phyloP scores from a whole-genome alignment of 92 coral and sea anemone species.

The Zoanthus sansibaricus region DNA sequence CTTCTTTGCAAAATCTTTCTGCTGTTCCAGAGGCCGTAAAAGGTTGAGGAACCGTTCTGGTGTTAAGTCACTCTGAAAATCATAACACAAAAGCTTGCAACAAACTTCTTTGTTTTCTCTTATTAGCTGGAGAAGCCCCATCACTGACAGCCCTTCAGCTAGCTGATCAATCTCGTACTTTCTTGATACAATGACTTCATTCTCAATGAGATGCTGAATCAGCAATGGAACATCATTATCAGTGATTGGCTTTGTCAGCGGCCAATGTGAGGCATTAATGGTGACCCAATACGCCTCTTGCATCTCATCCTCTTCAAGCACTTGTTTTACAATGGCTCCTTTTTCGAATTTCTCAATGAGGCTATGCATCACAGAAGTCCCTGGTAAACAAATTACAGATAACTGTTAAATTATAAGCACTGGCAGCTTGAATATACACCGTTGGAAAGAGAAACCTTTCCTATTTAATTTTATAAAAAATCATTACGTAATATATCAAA shows the following conservation, averaged over 20 bases:
- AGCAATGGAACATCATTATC: slow-evolving; percentile 54
- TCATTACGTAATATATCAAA: no score
- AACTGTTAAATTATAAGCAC: background rate
- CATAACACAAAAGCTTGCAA: slow-evolving; percentile 54
- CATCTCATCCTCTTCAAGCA: slow-evolving; percentile 48
- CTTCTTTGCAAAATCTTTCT: slow-evolving; percentile 55
- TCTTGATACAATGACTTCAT: slow-evolving; percentile 63
- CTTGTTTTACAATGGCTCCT: slow-evolving; percentile 21
- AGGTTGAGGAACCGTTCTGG: slow-evolving; percentile 43
- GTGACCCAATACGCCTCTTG: slow-evolving; percentile 61
- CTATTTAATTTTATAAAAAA: no score
- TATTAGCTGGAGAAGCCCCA: slow-evolving; percentile 45
- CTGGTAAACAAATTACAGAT: slow-evolving; percentile 7
- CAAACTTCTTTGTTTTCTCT: slow-evolving; percentile 48
- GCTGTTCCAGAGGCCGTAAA: slow-evolving; percentile 37
- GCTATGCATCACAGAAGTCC: slow-evolving; percentile 52
- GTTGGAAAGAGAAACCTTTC: background rate
- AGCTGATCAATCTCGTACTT: slow-evolving; percentile 67
- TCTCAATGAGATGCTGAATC: slow-evolving; percentile 61
- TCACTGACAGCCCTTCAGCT: slow-evolving; percentile 40
- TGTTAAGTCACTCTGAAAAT: slow-evolving; percentile 29
- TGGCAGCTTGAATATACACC: background rate
- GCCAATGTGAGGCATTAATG: slow-evolving; percentile 65
- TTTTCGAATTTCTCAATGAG: slow-evolving; percentile 47
- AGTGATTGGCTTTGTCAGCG: slow-evolving; percentile 50